Conservation (phyloP, 1,140 invertebrate genomes). For the Drosophila lacteicornis region DNA sequence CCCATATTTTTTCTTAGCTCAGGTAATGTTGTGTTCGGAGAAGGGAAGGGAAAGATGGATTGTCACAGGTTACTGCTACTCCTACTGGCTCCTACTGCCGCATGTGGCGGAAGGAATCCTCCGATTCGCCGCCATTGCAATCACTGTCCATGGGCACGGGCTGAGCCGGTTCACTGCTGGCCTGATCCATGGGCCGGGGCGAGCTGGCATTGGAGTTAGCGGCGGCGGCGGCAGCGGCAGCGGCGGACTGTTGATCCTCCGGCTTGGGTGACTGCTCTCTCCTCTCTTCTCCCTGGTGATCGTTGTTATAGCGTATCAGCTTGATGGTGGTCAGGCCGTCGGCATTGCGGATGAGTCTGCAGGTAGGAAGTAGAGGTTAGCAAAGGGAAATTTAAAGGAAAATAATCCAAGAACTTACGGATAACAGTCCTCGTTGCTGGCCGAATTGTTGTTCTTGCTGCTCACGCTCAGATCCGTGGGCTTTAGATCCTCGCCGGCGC, state of each 20-base stretch:
- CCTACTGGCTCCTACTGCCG: conserved; percentile 48
- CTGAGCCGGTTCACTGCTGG: conserved; percentile 44
- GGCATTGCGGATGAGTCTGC: conserved; percentile 83
- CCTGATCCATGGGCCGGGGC: conserved; percentile 69
- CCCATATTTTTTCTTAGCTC: conserved; percentile 58
- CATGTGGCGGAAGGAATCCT: conserved; percentile 66
- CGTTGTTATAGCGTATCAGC: conserved; percentile 81
- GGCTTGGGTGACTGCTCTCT: conserved; percentile 55
- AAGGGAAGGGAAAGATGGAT: conserved; percentile 21
- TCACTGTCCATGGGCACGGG: conserved; percentile 81
- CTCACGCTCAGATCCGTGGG: conserved; percentile 86
- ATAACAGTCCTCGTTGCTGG: conserved; percentile 79
- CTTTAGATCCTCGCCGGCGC: conserved; percentile 85
- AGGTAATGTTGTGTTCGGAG: conserved; percentile 63
- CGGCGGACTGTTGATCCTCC: conserved; percentile 37
- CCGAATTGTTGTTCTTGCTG: conserved; percentile 43
- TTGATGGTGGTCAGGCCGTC: conserved; percentile 85
- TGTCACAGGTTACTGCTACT: conserved; percentile 40
- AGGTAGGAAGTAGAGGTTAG: conserved; percentile 35
- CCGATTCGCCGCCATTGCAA: conserved; percentile 61
- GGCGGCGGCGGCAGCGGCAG: background rate
- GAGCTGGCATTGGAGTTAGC: conserved; percentile 34
- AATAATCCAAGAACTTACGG: conserved; percentile 70
- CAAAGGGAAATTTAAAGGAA: background rate
- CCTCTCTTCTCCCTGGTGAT: conserved; percentile 34